phyloP scores from a whole-genome alignment of 2,888 invertebrate species.

The Drosophila cyrtoloma region DNA sequence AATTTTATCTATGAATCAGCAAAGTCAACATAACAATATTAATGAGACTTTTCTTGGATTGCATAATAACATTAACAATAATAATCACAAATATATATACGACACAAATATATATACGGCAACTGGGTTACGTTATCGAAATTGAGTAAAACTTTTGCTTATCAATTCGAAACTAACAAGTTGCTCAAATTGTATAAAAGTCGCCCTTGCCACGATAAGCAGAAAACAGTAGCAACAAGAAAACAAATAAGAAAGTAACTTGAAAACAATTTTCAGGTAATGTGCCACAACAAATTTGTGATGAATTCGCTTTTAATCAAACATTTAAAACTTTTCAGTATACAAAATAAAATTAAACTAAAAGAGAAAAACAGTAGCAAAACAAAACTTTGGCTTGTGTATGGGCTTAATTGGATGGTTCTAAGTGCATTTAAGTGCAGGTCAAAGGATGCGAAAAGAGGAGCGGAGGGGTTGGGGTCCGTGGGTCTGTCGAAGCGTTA shows the following conservation, averaged over 20 bases:
- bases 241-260: slow-evolving; percentile 5
- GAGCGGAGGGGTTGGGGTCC: not conserved
- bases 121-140: slow-evolving; percentile 18
- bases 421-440: slow-evolving; percentile 42
- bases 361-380: slow-evolving; percentile 16
- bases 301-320: slow-evolving; percentile 74
- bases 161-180: slow-evolving; percentile 42
- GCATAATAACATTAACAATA: slow-evolving; percentile 3
- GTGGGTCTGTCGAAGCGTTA: slow-evolving; percentile 20
- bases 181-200: slow-evolving; percentile 19
- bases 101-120: not conserved
- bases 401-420: slow-evolving; percentile 10
- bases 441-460: not conserved
- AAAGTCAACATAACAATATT: slow-evolving; percentile 35
- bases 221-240: slow-evolving; percentile 8
- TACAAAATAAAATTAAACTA: slow-evolving; percentile 58
- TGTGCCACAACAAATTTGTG: slow-evolving; percentile 58
- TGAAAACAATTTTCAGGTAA: slow-evolving; percentile 37
- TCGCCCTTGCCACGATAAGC: slow-evolving; percentile 18
- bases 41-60: not conserved
- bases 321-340: slow-evolving; percentile 77
- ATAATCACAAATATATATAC: not conserved
- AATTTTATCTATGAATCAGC: not conserved
- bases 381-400: slow-evolving; percentile 26
- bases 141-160: slow-evolving; percentile 24